These are phyloP conservation scores for Hypomesus transpacificus DNA, from an alignment of 2,113 vertebrate species.

Conservation along the genomic window DNA sequence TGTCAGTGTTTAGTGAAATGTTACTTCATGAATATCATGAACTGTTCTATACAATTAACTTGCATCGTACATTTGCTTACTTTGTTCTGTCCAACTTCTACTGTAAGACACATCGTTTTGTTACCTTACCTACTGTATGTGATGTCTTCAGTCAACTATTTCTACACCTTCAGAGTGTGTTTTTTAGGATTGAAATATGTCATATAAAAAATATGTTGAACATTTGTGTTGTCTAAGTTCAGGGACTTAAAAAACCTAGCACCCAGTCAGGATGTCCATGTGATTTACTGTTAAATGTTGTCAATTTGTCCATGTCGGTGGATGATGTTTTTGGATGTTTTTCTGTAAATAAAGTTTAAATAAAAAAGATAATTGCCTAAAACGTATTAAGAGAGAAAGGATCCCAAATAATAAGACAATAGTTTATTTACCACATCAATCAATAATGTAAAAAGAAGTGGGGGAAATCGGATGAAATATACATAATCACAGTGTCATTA, in stretches of 20 bases:
- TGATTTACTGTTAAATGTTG: too few species aligned
- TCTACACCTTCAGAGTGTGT: too few species aligned
- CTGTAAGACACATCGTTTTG: not conserved
- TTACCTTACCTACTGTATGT: not conserved
- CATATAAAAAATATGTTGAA: too few species aligned
- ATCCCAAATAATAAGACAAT: constrained; percentile 62
- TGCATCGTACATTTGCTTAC: too few species aligned
- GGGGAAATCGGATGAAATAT: constrained; percentile 62
- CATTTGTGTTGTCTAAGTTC: too few species aligned
- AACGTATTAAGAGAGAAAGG: not conserved
- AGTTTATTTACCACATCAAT: constrained; percentile 74
- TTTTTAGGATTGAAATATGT: too few species aligned
- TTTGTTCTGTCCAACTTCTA: too few species aligned
- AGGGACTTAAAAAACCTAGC: too few species aligned
- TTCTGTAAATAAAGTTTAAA: not conserved
- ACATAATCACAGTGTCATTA: constrained; percentile 75
- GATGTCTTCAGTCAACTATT: not conserved
- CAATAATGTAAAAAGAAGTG: constrained; percentile 76
- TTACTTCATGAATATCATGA: not conserved
- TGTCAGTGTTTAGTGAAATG: not conserved
- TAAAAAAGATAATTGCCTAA: not conserved
- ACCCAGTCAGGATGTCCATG: not conserved
- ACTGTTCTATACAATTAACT: too few species aligned
- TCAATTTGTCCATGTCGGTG: constrained; percentile 1
- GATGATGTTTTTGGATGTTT: not conserved